Base-by-base conservation (phyloP, 2,113 vertebrate species). In the Dolichotis patagonum region DNA sequence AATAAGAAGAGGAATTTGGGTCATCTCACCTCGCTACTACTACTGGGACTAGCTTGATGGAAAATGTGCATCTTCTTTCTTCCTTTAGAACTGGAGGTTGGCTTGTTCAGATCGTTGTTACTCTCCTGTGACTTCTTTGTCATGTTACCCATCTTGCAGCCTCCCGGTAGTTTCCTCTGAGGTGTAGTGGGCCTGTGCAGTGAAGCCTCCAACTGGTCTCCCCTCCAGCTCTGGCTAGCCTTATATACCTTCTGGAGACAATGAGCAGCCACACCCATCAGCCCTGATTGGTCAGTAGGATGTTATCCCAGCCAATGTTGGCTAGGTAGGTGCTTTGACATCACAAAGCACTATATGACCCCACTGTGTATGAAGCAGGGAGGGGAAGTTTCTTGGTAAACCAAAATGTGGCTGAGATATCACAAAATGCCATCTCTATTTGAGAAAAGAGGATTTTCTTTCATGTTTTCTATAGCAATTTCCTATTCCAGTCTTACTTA, bases 321-420 rank as follows among this genome's bases (percentile, higher is more conserved):
- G 35, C 49, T 49, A 56, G 35, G 12, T 14, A 16, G 3, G 2
- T 4, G 0, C 49, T 85, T 80, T n/a, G 14, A 69, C 32, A 0
- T 96, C 96, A 86, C 56, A 92, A 63, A 90, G n/a, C 32, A 56
- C 30, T 56, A 13, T 80, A 46, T 75, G 86, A 67, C 26, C n/a
- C 26, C 7, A 85, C 26, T 41, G 20, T 65, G 14, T n/a, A 7
- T 32, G 14, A 43, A 32, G 12, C 2, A 24, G 38, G 10, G 28
- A 30, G 26, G 28, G 30, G 35, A 54, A 43, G 60, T 60, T 78
- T 49, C 60, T 58, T 5, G 12, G n/a, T 5, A 85, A 71, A 6
- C 38, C 19, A 49, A 67, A 43, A 52, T 62, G 28, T 88, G n/a
- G 12, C 46, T 89, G 32, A 58, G 38, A 58, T 3, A n/a, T 73